Conservation (phyloP, 2,888 invertebrate genomes). For the Cephalotes varians region DNA sequence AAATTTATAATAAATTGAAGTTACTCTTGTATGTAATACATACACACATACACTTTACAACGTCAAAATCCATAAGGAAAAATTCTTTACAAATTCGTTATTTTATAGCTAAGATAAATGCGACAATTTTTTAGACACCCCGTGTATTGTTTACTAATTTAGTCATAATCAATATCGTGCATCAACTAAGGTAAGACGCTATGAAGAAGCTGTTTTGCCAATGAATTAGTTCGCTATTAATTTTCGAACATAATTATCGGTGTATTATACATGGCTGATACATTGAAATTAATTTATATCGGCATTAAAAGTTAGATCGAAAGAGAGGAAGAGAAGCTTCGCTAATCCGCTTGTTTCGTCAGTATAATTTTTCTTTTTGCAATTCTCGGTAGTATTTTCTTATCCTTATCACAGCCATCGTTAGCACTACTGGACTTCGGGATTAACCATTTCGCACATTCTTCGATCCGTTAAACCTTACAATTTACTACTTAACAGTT, state of each 20-base stretch:
- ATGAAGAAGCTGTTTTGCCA: neutral
- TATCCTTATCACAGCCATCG: conserved; percentile 83
- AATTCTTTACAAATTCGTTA: conserved; percentile 2
- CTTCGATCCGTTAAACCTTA: conserved; percentile 71
- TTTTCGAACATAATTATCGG: conserved; percentile 2
- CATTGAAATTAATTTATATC: conserved; percentile 1
- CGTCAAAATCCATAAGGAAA: neutral
- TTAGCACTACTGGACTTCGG: conserved; percentile 79
- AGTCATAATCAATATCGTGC: conserved; percentile 17
- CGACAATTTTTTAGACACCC: conserved; percentile 12
- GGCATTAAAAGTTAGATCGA: neutral
- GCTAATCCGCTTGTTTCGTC: conserved; percentile 43
- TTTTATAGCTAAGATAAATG: neutral
- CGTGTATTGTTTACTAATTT: conserved; percentile 11
- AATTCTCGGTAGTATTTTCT: conserved; percentile 66
- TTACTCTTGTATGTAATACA: neutral
- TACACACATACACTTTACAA: no score
- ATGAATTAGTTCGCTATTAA: neutral
- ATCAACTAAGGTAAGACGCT: neutral
- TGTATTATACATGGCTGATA: neutral
- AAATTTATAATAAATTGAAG: neutral
- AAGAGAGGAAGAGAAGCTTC: conserved; percentile 58
- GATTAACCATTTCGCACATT: conserved; percentile 70
- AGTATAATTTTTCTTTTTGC: conserved; percentile 50
- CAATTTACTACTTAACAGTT: conserved; percentile 73